These are phyloP conservation scores for Nothoprocta perdicaria DNA, from an alignment of 2,113 vertebrate species.

Conservation along the genomic window DNA sequence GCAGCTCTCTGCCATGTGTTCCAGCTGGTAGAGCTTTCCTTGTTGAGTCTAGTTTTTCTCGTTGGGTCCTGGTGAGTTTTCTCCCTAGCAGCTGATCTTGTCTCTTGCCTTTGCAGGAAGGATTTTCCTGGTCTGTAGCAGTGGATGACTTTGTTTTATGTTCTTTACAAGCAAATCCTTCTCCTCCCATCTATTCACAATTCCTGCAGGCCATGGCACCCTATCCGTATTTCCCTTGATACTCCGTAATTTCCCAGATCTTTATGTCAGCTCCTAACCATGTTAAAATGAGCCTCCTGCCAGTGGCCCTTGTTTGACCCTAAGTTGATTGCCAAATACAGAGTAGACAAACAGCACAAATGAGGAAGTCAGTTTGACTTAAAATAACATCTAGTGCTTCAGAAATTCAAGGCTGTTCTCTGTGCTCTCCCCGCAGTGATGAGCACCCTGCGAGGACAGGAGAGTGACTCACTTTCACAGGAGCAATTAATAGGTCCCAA, in stretches of 20 bases:
- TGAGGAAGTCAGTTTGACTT: neutral
- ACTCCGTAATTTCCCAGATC: neutral
- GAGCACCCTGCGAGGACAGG: neutral
- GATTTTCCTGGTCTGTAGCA: neutral
- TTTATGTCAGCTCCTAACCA: neutral
- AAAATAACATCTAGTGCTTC: neutral
- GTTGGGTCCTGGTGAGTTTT: neutral
- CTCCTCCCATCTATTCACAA: neutral
- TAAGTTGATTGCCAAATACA: neutral
- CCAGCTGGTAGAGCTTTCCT: neutral
- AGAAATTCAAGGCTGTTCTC: neutral
- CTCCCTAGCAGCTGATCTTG: neutral
- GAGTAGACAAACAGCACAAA: neutral
- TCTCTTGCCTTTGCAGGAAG: neutral
- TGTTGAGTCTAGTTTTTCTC: neutral
- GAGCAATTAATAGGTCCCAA: neutral
- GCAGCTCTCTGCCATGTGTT: neutral
- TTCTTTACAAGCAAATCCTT: neutral
- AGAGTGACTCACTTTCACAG: neutral
- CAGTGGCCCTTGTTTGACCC: neutral
- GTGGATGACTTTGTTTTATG: neutral
- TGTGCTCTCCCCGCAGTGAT: neutral
- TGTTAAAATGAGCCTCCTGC: neutral
- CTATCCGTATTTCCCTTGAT: fast-evolving
- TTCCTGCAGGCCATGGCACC: neutral